These are phyloP conservation scores for Solenodon paradoxus DNA, from an alignment of 2,113 vertebrate species.

Conservation along the genomic window DNA sequence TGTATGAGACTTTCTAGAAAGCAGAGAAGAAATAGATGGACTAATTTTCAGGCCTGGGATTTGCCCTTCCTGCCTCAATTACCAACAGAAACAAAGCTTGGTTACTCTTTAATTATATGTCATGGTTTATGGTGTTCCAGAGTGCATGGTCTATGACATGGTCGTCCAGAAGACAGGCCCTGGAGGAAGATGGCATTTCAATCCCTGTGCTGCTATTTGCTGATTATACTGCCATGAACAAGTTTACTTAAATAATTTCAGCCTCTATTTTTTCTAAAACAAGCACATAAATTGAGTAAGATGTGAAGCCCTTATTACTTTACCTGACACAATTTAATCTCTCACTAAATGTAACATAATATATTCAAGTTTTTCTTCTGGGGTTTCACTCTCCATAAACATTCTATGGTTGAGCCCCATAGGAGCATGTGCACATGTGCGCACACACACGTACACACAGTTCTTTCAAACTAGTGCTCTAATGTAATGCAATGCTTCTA, in stretches of 20 bases:
- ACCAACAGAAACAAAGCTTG: not conserved
- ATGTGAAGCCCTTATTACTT: not conserved
- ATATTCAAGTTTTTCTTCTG: not conserved
- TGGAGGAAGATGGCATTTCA: not conserved
- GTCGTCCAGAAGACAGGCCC: not conserved
- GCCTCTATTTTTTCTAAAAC: not conserved
- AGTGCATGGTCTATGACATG: fast-evolving
- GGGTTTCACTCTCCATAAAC: not conserved
- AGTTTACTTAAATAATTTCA: not conserved
- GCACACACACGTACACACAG: not conserved
- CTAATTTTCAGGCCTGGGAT: not conserved
- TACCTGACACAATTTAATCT: not conserved
- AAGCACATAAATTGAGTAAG: not conserved
- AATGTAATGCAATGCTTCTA: not conserved
- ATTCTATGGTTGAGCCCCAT: not conserved
- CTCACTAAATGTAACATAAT: not conserved
- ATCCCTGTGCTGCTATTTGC: not conserved
- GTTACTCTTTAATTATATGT: not conserved
- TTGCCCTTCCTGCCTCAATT: not conserved
- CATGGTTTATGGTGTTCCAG: not conserved
- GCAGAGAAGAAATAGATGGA: not conserved
- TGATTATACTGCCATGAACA: not conserved
- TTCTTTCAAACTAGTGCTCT: not conserved
- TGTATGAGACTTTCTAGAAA: not conserved
- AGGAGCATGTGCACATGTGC: not conserved